A percentile compares a stretch with the other conserved stretches of the same genome.
phyloP scores from a whole-genome alignment of 2,113 vertebrate species.

The Oophaga pumilio region DNA sequence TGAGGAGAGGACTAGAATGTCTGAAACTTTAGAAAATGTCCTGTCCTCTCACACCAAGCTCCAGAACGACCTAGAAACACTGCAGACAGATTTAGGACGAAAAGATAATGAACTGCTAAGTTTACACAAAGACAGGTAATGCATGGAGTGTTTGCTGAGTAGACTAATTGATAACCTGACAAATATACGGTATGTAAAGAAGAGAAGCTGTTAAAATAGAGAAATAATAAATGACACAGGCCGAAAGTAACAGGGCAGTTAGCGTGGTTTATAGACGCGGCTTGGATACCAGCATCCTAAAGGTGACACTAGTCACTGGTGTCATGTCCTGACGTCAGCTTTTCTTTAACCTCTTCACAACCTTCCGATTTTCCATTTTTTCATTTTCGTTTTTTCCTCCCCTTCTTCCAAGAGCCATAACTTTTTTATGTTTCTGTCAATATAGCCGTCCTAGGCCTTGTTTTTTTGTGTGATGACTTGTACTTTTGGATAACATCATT shows the following conservation, averaged over 20 bases:
- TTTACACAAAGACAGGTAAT: constrained; percentile 71
- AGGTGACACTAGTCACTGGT: neutral
- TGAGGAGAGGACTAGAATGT: constrained; percentile 63
- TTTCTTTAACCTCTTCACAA: too few relatives aligned
- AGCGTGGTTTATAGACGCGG: neutral
- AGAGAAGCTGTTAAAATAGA: neutral
- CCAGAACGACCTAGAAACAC: constrained; percentile 68
- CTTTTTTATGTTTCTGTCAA: too few relatives aligned
- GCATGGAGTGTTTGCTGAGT: neutral
- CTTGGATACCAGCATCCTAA: neutral
- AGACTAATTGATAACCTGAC: neutral
- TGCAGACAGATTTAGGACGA: constrained; percentile 67
- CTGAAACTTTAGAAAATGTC: constrained; percentile 67
- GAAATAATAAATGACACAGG: too few relatives aligned
- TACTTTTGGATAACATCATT: too few relatives aligned
- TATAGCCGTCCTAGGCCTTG: too few relatives aligned
- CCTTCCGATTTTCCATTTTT: too few relatives aligned
- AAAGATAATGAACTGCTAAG: constrained; percentile 67
- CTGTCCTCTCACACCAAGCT: constrained; percentile 68
- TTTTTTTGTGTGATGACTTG: too few relatives aligned
- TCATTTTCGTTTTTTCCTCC: too few relatives aligned
- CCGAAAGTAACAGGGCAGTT: neutral
- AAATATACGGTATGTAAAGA: neutral
- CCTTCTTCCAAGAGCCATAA: too few relatives aligned
- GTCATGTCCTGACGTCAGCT: neutral